Conservation (phyloP, 2,113 vertebrate species). For the Bettongia penicillata region DNA sequence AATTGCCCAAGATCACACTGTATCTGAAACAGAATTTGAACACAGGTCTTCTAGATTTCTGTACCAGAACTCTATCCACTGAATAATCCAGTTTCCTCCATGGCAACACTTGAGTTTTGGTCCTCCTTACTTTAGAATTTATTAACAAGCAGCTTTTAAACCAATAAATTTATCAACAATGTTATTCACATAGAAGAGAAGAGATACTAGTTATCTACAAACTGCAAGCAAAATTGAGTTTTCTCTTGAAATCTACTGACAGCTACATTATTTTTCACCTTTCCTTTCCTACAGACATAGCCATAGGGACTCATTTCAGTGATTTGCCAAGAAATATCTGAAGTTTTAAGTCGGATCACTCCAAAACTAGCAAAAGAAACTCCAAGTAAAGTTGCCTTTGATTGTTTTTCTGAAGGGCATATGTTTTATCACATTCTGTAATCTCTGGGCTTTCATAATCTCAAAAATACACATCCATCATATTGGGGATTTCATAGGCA, state of each 20-base stretch:
- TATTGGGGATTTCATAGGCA: not conserved
- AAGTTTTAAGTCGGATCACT: not conserved
- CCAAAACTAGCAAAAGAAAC: not conserved
- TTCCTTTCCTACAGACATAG: not conserved
- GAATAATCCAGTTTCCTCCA: not conserved
- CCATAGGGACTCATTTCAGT: conserved; percentile 11
- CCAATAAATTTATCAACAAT: not conserved
- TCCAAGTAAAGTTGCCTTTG: conserved; percentile 10
- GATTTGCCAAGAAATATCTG: conserved; percentile 18
- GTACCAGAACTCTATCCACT: not conserved
- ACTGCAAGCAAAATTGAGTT: not conserved
- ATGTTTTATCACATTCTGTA: not conserved
- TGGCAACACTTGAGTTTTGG: not conserved
- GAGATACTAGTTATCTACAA: not conserved
- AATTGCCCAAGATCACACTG: not conserved
- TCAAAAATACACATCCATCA: not conserved
- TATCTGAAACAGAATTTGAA: not conserved
- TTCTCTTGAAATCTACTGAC: not conserved
- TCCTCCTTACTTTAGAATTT: not conserved
- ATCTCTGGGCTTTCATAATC: conserved; percentile 13
- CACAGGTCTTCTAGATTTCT: not conserved
- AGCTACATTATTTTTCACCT: not conserved
- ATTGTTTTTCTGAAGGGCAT: not conserved
- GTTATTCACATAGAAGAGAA: conserved; percentile 5
- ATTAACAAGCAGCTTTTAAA: not conserved